A percentile compares a stretch with the other conserved stretches of the same genome.
These are phyloP conservation scores for Epiblema foenella DNA, from an alignment of 2,888 invertebrate species.

Conservation along the genomic window DNA sequence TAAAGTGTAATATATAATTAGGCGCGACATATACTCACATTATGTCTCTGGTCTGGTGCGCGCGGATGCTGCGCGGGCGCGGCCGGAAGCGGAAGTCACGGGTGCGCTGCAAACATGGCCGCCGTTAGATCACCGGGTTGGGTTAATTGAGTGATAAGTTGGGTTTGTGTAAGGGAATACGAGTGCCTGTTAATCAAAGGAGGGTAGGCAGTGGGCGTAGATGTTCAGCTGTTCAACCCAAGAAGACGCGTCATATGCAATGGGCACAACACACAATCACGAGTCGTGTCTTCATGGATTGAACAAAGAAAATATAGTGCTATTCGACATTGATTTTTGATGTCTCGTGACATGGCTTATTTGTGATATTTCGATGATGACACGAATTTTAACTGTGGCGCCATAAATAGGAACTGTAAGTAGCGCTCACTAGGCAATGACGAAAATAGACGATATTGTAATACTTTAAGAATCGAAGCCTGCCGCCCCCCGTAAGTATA, in stretches of 20 bases:
- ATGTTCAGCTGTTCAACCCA: neutral
- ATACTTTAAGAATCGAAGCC: too few species aligned
- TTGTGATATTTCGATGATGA: neutral
- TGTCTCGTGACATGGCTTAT: neutral
- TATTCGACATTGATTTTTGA: neutral
- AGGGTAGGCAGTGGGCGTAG: neutral
- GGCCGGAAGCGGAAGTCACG: conserved; percentile 83
- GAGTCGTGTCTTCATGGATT: too few species aligned
- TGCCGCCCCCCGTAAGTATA: too few species aligned
- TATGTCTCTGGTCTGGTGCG: conserved; percentile 67
- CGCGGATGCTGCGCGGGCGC: conserved; percentile 83
- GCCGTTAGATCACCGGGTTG: conserved; percentile 72
- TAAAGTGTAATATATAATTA: conserved; percentile 17
- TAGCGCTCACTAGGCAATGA: too few species aligned
- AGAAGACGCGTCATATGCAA: neutral
- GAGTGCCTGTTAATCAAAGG: neutral
- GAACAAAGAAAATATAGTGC: too few species aligned
- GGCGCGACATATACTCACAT: conserved; percentile 40
- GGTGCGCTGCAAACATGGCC: conserved; percentile 78
- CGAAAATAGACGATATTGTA: too few species aligned
- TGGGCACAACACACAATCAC: too few species aligned
- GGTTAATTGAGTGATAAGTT: conserved; percentile 46
- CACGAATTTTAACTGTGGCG: neutral
- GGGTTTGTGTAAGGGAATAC: conserved; percentile 1
- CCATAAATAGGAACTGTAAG: too few species aligned